These are phyloP conservation scores for Gambusia holbrooki DNA, from an alignment of 2,113 vertebrate species.

Conservation along the genomic window DNA sequence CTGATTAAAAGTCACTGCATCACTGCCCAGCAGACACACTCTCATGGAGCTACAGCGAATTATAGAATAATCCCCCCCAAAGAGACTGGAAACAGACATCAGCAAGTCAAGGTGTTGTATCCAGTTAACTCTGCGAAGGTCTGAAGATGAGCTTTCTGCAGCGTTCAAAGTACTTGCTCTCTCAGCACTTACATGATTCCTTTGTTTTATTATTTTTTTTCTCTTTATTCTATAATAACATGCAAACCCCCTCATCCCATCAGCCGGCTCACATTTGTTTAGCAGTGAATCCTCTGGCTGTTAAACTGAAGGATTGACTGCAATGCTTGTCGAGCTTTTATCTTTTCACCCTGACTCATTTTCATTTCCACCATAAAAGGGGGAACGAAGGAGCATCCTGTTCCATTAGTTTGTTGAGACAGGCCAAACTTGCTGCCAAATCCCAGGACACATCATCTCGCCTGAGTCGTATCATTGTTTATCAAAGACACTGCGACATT, in stretches of 20 bases:
- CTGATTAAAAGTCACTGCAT: constrained; percentile 68
- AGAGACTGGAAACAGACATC: constrained; percentile 38
- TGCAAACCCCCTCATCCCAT: constrained; percentile 56
- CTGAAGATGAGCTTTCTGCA: constrained; percentile 22
- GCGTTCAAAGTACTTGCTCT: constrained; percentile 23
- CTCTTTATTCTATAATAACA: background rate
- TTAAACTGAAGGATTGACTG: constrained; percentile 78
- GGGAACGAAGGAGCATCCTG: constrained; percentile 46
- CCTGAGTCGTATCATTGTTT: constrained; percentile 67
- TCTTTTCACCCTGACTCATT: constrained; percentile 78
- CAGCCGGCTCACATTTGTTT: constrained; percentile 73
- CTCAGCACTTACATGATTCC: constrained; percentile 23
- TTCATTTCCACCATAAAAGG: constrained; percentile 65
- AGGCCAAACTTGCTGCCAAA: constrained; percentile 39
- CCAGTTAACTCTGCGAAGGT: constrained; percentile 35
- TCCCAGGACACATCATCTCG: constrained; percentile 65
- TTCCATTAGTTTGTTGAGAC: constrained; percentile 61
- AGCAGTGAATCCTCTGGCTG: constrained; percentile 69
- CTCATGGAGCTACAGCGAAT: constrained; percentile 36
- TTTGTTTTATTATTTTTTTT: constrained; percentile 12
- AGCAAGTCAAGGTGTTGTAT: constrained; percentile 20
- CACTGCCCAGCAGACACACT: constrained; percentile 42
- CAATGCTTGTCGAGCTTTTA: constrained; percentile 73
- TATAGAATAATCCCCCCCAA: constrained; percentile 27
- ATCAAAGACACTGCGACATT: constrained; percentile 66